Base-by-base conservation (phyloP, 2,113 vertebrate species). In the Gavia stellata region DNA sequence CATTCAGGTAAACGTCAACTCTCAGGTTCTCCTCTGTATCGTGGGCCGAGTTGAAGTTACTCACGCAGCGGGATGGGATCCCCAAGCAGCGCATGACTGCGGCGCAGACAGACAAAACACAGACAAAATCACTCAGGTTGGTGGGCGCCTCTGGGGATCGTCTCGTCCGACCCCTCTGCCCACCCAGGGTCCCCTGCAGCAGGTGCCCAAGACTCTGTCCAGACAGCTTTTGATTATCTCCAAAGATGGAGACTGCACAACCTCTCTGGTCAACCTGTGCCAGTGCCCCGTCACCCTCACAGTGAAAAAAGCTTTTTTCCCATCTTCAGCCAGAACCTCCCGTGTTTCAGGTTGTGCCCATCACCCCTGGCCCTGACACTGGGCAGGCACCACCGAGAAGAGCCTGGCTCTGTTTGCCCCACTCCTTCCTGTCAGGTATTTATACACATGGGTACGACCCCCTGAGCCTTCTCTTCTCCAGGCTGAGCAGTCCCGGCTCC, bases 1-100 rank as follows among this genome's bases (percentile, higher is more conserved):
- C 94, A 0, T 98, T 96, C 67, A 98, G 14, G 79, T 97, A 97
- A 26, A 97, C 1, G 9, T 98, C 98, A 28, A 98, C 90, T 9
- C 17, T 97, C 59, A 98, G 97, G 89, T 98, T 98, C 31, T 89
- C 96, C 3, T 98, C 96, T 0, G 98, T 98, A 9, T 98, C 98
- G 0, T 98, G 98, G 8, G 98, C 98, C 0, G 98, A 97, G 20
- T 97, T 47, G 14, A 97, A 98, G 88, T 96, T 98, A 6, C 96
- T 98, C 56, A 98, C 95, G 0, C 97, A 98, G 44, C 97, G 97
- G 62, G 58, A 88, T 1, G 98, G 98, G 62, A 98, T 96, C 24
- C 98, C 98, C 91, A 98, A 7, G 26, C 98, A 97, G 21, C 98
- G 96, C 96, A 98, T 90, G 36, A 98, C 98, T 98, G 96, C 17